phyloP scores from a whole-genome alignment of 2,797 vertebrate species.

The Aratinga solstitialis region DNA sequence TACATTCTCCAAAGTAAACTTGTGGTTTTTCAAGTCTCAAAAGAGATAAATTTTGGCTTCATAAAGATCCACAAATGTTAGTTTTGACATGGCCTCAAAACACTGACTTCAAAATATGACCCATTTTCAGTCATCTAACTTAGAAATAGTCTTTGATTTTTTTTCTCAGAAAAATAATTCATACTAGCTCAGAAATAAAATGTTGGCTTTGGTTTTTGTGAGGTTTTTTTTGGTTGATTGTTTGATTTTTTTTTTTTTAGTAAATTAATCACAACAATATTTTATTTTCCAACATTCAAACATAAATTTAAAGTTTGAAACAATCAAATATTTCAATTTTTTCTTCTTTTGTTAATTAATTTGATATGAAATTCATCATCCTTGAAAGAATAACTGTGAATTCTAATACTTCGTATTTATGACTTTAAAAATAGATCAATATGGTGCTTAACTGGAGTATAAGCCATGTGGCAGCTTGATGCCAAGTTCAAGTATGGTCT shows the following conservation, averaged over 20 bases:
- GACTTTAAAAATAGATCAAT: conserved; percentile 17
- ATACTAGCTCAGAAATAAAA: neutral
- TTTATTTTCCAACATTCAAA: neutral
- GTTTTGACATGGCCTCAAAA: neutral
- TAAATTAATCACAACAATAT: neutral
- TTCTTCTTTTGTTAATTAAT: neutral
- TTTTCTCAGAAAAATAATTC: neutral
- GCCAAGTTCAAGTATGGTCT: neutral
- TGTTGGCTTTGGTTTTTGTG: neutral
- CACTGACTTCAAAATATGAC: neutral
- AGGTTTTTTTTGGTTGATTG: neutral
- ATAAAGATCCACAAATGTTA: neutral
- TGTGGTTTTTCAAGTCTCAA: neutral
- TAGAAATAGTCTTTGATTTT: neutral
- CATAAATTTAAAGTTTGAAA: neutral
- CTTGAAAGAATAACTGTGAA: neutral
- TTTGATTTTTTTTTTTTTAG: neutral
- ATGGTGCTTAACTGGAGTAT: neutral
- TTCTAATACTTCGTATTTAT: neutral
- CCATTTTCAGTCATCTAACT: neutral
- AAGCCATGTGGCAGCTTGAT: neutral
- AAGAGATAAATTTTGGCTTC: neutral
- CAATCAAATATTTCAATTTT: neutral
- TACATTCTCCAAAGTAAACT: neutral
- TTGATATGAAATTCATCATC: neutral